Percentiles rank a stretch among this genome's conserved stretches.
Evolutionary conservation across 2,888 invertebrate genomes (phyloP).

Genomic region (Athetis lepigone): DNA sequence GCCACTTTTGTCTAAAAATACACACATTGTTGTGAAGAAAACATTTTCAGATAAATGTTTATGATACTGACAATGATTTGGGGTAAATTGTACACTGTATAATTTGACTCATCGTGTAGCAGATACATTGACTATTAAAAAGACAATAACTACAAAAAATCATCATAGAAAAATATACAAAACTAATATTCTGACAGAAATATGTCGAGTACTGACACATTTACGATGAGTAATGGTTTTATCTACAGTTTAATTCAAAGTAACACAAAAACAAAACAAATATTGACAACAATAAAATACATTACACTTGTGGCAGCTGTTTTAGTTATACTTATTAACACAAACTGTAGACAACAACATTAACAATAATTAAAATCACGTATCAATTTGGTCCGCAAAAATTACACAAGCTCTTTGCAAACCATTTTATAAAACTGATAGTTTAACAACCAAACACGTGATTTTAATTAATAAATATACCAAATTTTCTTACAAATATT

Average conservation of each 20-base stretch:
- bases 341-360: constrained; percentile 45
- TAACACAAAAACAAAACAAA: constrained; percentile 33
- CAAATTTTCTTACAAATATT: constrained; percentile 29
- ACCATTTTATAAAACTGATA: background rate
- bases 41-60: constrained; percentile 60
- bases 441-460: constrained; percentile 18
- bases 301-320: constrained; percentile 19
- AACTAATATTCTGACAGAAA: background rate
- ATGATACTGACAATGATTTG: background rate
- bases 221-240: constrained; percentile 13
- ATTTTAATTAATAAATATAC: constrained; percentile 36
- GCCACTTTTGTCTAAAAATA: constrained; percentile 19
- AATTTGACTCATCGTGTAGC: background rate
- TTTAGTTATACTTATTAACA: constrained; percentile 38
- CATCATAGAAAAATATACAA: background rate
- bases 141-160: background rate
- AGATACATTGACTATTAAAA: no score
- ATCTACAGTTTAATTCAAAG: constrained; percentile 55
- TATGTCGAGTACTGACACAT: background rate
- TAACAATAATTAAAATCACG: constrained; percentile 46
- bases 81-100: constrained; percentile 19
- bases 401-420: constrained; percentile 16
- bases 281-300: constrained; percentile 34
- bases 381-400: constrained; percentile 4
- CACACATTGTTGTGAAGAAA: constrained; percentile 56